Evolutionary conservation across 2,888 invertebrate genomes (phyloP), one percentile per base, ranked within the genome.

Genomic region (Mactromeris polynyma): DNA sequence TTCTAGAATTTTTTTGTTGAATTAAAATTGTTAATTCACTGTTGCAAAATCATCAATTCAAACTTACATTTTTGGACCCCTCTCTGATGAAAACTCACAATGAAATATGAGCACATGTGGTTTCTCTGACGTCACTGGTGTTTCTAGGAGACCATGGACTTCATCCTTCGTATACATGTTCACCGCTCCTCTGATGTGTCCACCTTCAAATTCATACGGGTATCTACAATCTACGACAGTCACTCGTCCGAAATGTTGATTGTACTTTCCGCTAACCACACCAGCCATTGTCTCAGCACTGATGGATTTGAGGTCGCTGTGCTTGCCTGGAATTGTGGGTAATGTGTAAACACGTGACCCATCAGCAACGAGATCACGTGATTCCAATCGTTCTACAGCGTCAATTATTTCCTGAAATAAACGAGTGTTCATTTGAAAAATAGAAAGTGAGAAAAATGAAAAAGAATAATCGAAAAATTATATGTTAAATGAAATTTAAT

Each of bases 291-390:
- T 96, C 1, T 94, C 92, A 9, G 94, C 86, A 17, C 94, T 92
- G 89, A 96, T 95, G 58, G 93, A 92, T 87, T 95, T 95, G 81
- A 96, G 92, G 86, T 96, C 96, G 51, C 92, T 91, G 81, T 96
- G 94, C 77, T 94, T 94, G 36, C 94, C 94, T 17, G 84, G 80
- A 54, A 94, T 90, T 46, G 94, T 92, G 21, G 96, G 96, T 83
- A 96, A 92, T 40, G 89, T 90, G 92, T 94, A 89, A 38, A 80
- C 81, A 87, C 89, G 89, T 89, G 91, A 89, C 40, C 91, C 91
- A 54, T 91, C 91, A 69, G 89, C 91, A n/a, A 91, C 42, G 38
- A 91, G 85, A 42, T 91, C 85, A 69, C 64, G 73, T 78, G 89
- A 83, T 51, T 83, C 84, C 73, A 89, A 77, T 42, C 78, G 73